A percentile compares a stretch with the other conserved stretches of the same genome.
phyloP scores from a whole-genome alignment of 2,888 invertebrate species.

The Nemoura dubitans region DNA sequence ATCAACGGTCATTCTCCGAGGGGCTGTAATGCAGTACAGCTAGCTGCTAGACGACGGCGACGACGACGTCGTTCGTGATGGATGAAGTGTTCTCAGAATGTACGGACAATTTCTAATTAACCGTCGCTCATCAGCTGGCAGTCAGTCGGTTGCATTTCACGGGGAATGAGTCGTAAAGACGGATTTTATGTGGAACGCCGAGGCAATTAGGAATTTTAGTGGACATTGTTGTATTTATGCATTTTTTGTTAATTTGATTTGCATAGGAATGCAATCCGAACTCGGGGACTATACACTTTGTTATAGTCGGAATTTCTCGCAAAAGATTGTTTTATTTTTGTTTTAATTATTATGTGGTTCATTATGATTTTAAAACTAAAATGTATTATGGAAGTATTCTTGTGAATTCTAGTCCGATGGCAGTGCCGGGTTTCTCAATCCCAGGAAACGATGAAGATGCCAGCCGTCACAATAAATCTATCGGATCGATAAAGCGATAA shows the following conservation, averaged over 20 bases:
- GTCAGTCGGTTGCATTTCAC: background rate
- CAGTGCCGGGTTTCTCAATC: background rate
- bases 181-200: background rate
- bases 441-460: background rate
- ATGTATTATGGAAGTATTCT: background rate
- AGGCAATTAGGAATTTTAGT: background rate
- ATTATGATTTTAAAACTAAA: background rate
- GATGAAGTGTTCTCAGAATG: background rate
- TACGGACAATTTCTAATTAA: background rate
- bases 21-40: background rate
- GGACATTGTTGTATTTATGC: background rate
- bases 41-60: background rate
- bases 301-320: background rate
- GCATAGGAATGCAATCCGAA: background rate
- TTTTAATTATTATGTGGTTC: background rate
- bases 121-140: background rate
- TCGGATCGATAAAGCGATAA: background rate
- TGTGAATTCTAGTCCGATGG: background rate
- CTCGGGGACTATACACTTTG: background rate
- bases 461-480: background rate
- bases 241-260: conserved; percentile 5
- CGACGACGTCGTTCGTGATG: background rate
- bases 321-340: background rate
- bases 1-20: background rate
- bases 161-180: background rate